These are phyloP conservation scores for Holacanthella duospinosa DNA, from an alignment of 2,888 invertebrate genomes.

Conservation along the genomic window DNA sequence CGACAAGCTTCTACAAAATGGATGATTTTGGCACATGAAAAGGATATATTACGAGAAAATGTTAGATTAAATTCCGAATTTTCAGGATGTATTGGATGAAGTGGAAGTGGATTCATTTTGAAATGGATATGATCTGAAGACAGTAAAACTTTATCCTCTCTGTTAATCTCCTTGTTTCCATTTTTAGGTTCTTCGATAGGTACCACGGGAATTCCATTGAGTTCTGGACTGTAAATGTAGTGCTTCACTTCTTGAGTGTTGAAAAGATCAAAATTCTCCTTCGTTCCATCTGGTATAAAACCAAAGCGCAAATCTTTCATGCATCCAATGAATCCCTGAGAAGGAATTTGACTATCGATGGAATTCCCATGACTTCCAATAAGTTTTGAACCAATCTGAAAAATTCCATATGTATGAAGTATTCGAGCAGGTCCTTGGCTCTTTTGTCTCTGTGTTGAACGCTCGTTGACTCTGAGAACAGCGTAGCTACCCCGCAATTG, in stretches of 20 bases:
- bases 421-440: constrained; percentile 34
- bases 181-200: no score
- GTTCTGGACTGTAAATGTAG: constrained; percentile 19
- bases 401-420: constrained; percentile 34
- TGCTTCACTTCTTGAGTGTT: constrained; percentile 36
- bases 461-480: constrained; percentile 33
- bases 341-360: constrained; percentile 34
- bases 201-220: constrained; percentile 11
- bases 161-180: constrained; percentile 22
- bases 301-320: constrained; percentile 75
- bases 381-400: constrained; percentile 35
- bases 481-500: constrained; percentile 36
- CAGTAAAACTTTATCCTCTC: constrained; percentile 15
- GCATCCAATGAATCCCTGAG: constrained; percentile 80
- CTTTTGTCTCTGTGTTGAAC: constrained; percentile 35
- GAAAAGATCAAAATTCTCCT: constrained; percentile 25
- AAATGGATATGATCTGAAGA: constrained; percentile 21
- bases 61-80: constrained; percentile 28
- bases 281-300: constrained; percentile 47
- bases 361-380: constrained; percentile 32
- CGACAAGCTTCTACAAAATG: constrained; percentile 50
- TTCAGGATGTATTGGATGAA: constrained; percentile 33
- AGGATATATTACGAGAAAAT: constrained; percentile 35
- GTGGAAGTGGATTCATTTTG: constrained; percentile 33
- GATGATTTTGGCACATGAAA: constrained; percentile 32